These are phyloP conservation scores for Athene noctua DNA, from an alignment of 2,113 vertebrate genomes.

Conservation along the genomic window DNA sequence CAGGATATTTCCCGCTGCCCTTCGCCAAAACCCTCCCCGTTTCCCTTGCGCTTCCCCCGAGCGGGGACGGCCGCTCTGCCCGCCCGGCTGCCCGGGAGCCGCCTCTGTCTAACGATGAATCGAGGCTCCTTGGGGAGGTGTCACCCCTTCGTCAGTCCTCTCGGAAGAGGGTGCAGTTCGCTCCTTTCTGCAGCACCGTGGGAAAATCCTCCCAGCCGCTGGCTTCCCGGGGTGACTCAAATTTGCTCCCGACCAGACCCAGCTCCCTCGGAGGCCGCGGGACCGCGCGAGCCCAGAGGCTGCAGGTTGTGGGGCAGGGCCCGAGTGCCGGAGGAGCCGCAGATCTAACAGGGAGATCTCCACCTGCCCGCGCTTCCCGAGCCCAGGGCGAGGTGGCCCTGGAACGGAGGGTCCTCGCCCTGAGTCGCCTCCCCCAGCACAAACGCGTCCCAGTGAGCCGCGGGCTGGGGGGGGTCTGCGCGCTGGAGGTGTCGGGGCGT, in stretches of 20 bases:
- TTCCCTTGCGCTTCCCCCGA: background rate
- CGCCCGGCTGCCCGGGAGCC: background rate
- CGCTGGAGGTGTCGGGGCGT: background rate
- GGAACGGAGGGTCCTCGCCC: accelerated
- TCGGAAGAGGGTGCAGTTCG: background rate
- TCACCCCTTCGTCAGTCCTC: constrained; percentile 41
- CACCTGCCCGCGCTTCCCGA: background rate
- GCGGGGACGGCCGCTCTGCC: accelerated
- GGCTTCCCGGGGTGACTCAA: constrained; percentile 26
- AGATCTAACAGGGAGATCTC: background rate
- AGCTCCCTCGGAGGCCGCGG: background rate
- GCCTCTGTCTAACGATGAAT: background rate
- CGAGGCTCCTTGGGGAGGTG: background rate
- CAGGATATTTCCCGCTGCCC: background rate
- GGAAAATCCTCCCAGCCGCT: background rate
- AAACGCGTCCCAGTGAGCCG: background rate
- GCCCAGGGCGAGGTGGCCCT: background rate
- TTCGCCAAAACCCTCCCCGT: background rate
- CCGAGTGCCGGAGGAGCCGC: background rate
- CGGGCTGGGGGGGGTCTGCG: too few relatives aligned
- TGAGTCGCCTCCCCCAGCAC: background rate
- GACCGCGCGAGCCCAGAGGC: background rate
- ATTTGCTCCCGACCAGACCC: background rate
- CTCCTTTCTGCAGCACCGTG: constrained; percentile 26
- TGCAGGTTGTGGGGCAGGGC: accelerated